Evolutionary conservation across 2,888 invertebrate species (phyloP), one percentile per base, ranked within the genome.

Genomic region (Andrena haemorrhoa): DNA sequence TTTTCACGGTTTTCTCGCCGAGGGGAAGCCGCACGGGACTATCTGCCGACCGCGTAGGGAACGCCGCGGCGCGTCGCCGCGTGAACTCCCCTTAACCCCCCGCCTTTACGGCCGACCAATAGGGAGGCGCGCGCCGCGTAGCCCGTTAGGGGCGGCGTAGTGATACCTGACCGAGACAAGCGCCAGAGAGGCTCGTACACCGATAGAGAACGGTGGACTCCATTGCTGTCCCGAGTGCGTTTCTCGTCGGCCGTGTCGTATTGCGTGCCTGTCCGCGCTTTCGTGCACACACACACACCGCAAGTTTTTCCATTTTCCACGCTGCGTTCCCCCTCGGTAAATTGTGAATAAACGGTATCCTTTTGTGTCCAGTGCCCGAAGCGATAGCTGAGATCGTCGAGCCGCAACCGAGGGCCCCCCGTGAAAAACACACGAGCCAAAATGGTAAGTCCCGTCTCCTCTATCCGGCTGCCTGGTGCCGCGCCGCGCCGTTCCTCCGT

Each of bases 131-230:
- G 41, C 75, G 82, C 53, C 79, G 85, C 96, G 96, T 96, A 95
- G 96, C 96, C 96, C 95, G 88, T 80, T 79, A 84, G 88, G 88
- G 84, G 88, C 86, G 91, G 93, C 92, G 92, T 90, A 93, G 92
- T 91, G 89, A 92, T 93, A 92, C 88, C 83, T 71, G 82, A 73
- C 56, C 70, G 81, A 76, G 77, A 83, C 79, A 75, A 85, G 83
- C 82, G 84, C 82, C 84, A 86, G 84, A 87, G 83, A 88, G 86
- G 87, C 83, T 89, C 86, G 87, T 84, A 89, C 87, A 87, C 60
- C 87, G 89, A 87, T 83, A 88, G 83, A 82, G 88, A 83, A 88
- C 88, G 86, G 84, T 84, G 86, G 90, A 89, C 90, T 93, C 92
- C 92, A 93, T 92, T 92, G 89, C 92, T 92, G 90, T 91, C 83